Conservation (phyloP, 2,113 vertebrate genomes). For the Athene cunicularia region DNA sequence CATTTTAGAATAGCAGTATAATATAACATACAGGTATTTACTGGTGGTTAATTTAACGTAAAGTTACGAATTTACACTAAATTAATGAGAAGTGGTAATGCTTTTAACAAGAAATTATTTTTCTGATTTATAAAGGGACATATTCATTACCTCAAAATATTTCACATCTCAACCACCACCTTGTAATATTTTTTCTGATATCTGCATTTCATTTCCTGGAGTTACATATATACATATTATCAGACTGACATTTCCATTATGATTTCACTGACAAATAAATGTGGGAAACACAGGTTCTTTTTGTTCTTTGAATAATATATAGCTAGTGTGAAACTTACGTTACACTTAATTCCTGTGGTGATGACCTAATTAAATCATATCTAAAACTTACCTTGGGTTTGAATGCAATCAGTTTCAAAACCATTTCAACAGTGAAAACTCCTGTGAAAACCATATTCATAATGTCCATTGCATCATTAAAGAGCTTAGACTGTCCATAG, state of each 20-base stretch:
- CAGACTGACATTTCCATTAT: conserved; percentile 35
- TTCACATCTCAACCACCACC: background rate
- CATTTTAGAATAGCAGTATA: background rate
- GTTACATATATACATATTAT: background rate
- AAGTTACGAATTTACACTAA: background rate
- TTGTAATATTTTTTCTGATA: background rate
- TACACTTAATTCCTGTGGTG: conserved; percentile 3
- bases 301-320: background rate
- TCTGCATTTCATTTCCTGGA: conserved; percentile 7
- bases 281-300: background rate
- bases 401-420: conserved; percentile 98
- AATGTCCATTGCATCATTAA: conserved; percentile 97
- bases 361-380: conserved; percentile 19
- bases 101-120: background rate
- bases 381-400: conserved; percentile 92
- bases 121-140: background rate
- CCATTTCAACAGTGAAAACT: conserved; percentile 98
- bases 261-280: conserved; percentile 26
- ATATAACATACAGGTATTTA: background rate
- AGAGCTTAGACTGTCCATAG: conserved; percentile 92
- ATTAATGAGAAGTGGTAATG: background rate
- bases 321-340: conserved; percentile 15
- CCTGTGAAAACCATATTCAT: conserved; percentile 99
- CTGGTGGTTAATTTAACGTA: background rate
- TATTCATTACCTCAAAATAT: background rate